phyloP scores from a whole-genome alignment of 64 coral and sea anemone genomes.

The Montipora cactus region DNA sequence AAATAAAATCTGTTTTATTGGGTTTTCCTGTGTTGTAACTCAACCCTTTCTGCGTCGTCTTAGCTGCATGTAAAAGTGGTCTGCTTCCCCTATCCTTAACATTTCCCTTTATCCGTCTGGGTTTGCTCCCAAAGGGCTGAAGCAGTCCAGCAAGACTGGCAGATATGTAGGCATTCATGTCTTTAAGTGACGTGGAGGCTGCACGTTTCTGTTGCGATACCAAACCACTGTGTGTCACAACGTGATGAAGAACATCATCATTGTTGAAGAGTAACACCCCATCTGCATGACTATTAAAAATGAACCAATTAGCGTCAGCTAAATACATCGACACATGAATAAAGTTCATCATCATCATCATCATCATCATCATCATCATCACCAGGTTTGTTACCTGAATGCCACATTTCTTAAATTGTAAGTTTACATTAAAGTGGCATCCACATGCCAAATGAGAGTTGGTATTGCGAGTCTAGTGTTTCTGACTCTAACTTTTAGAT shows the following conservation, averaged over 20 bases:
- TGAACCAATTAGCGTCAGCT: not conserved
- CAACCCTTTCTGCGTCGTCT: not conserved
- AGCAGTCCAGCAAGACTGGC: constrained; percentile 86
- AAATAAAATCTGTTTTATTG: constrained; percentile 20
- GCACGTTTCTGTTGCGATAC: constrained; percentile 24
- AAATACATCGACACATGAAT: no score
- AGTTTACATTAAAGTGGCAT: no score
- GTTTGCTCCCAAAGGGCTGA: constrained; percentile 73
- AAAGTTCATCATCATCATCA: no score
- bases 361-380: no score
- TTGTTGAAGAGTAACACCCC: constrained; percentile 83
- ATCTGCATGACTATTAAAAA: constrained; percentile 79
- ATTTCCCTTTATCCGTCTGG: constrained; percentile 59
- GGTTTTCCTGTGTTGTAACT: not conserved
- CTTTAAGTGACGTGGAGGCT: constrained; percentile 73
- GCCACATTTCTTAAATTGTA: no score
- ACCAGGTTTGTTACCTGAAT: no score
- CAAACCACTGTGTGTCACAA: constrained; percentile 42
- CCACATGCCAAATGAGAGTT: no score
- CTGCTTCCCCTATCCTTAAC: not conserved
- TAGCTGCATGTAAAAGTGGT: not conserved
- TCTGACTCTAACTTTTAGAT: no score
- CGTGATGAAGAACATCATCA: constrained; percentile 89
- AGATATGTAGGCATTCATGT: constrained; percentile 87
- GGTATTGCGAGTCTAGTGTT: no score